A percentile compares a stretch with the other conserved stretches of the same genome.
These are phyloP conservation scores for Lonchura striata DNA, from an alignment of 2,113 vertebrate genomes.

Conservation along the genomic window DNA sequence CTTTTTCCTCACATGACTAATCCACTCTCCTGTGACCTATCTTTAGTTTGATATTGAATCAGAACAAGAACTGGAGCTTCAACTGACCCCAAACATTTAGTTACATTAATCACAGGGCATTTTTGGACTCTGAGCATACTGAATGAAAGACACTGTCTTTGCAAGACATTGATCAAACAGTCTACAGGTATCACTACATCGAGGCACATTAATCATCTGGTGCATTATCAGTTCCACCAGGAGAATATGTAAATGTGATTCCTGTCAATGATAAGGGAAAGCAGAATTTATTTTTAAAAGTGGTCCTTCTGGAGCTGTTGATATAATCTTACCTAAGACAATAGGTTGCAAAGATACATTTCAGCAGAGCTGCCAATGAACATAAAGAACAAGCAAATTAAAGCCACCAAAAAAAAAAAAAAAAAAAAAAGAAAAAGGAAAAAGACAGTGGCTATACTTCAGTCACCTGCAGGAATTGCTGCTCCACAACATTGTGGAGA, in stretches of 20 bases:
- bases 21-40: conserved; percentile 84
- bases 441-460: not conserved
- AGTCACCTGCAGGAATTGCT: not conserved
- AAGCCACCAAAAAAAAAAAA: conserved; percentile 22
- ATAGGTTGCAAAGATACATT: conserved; percentile 81
- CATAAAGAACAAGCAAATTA: conserved; percentile 71
- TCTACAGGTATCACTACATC: conserved; percentile 95
- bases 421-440: not conserved
- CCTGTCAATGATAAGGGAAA: conserved; percentile 89
- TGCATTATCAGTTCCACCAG: conserved; percentile 85
- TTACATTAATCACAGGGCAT: conserved; percentile 91
- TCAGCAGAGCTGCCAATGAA: conserved; percentile 70
- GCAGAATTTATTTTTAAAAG: conserved; percentile 88
- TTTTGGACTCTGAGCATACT: conserved; percentile 78
- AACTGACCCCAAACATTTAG: conserved; percentile 88
- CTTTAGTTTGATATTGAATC: conserved; percentile 83
- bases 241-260: conserved; percentile 99
- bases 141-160: conserved; percentile 91
- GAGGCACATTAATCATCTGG: conserved; percentile 91
- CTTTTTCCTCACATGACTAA: conserved; percentile 83
- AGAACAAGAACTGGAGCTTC: conserved; percentile 77
- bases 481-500: not conserved
- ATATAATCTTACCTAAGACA: conserved; percentile 80
- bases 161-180: conserved; percentile 86
- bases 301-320: conserved; percentile 85